Evolutionary conservation across 53 echinoderm and acorn worm species (phyloP), one percentile per base, ranked within the genome.

Genomic region (Apostichopus leukothele): DNA sequence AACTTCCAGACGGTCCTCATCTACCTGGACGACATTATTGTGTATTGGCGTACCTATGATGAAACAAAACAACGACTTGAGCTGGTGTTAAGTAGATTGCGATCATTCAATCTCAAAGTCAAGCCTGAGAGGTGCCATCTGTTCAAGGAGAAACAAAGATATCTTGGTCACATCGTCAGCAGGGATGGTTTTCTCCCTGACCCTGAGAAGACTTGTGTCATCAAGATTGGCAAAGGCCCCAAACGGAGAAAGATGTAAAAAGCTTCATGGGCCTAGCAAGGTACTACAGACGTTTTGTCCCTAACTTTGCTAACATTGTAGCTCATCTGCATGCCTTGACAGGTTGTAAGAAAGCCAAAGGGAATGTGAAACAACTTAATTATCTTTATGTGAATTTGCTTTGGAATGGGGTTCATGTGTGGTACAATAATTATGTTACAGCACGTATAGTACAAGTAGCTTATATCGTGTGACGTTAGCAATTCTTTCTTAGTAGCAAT

Each of bases 11-110:
- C 86, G 4, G 55, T 89, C 10, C 89, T 92, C 8, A 91, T 75
- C 5, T 90, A 92, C 83, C 75, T 94, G 50, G 92, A 94, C 53
- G 94, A 94, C 76, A 95, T 93, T 52, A 79, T 95, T 12, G 91
- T 93, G 11, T 95, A 93, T 52, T 92, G 95, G 3, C 6, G 51
- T 5, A 91, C 78, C 6, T 95, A 83, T 26, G 90, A 93, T n/a
- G 93, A 93, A 52, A 93, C 90, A 2, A 84, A 91, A 6, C 78
- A 79, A 8, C 79, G 90, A 9, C 90, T 93, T 1, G 90, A 90
- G 5, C 84, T 95, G 91, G 95, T 93, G 89, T 93, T 16, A 20
- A 52, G 4, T 83, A 90, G 57, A 10, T 90, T 93, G 11, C 9
- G 13, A 0, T 52, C 88, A 5, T 76, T 23, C 9, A 92, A 90